Conservation (phyloP, 2,113 vertebrate genomes). For the Onychostruthus taczanowskii region DNA sequence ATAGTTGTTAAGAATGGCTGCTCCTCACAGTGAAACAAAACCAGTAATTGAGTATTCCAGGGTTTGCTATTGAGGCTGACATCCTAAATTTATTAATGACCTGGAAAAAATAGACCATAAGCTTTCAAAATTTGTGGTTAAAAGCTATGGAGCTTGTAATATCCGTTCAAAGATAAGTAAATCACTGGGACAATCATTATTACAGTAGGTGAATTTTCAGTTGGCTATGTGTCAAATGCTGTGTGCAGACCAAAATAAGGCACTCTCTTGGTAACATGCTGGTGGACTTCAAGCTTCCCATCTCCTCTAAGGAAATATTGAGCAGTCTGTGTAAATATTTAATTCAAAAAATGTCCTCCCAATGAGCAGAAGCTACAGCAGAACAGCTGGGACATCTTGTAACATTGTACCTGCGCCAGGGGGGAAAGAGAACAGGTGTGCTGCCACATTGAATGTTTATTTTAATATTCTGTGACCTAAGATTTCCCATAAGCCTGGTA, state of each 20-base stretch:
- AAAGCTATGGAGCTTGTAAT: conserved; percentile 21
- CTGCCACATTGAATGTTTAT: neutral
- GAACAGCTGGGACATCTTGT: neutral
- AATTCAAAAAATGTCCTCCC: neutral
- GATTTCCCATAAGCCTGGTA: neutral
- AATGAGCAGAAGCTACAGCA: neutral
- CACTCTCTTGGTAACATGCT: neutral
- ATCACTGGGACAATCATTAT: neutral
- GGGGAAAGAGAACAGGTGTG: neutral
- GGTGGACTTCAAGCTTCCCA: neutral
- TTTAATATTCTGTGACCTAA: neutral
- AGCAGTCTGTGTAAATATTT: neutral
- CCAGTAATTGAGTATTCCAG: neutral
- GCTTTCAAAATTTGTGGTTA: conserved; percentile 25
- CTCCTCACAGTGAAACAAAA: neutral
- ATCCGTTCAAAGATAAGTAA: neutral
- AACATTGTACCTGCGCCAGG: neutral
- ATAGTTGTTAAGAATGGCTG: neutral
- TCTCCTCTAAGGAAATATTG: neutral
- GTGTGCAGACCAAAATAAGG: neutral
- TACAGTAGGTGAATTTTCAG: neutral
- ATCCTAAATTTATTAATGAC: neutral
- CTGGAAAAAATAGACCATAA: conserved; percentile 1
- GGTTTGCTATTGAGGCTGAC: neutral
- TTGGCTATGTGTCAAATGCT: neutral